These are phyloP conservation scores for Drosophila borborema DNA, from an alignment of 2,888 invertebrate genomes.

Conservation along the genomic window DNA sequence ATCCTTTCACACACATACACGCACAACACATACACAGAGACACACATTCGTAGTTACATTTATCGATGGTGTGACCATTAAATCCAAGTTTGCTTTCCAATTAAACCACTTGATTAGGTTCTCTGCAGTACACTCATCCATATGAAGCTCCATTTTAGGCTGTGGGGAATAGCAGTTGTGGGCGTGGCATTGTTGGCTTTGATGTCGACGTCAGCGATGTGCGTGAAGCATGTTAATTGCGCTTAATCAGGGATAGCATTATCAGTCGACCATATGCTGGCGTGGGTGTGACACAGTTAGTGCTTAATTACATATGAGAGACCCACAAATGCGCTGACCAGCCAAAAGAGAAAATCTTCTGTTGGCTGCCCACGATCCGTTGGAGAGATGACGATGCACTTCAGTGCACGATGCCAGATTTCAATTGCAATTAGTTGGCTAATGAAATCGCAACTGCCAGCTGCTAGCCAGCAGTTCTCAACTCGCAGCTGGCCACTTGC, in stretches of 20 bases:
- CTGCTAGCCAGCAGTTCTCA: conserved; percentile 2
- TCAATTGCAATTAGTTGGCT: conserved; percentile 45
- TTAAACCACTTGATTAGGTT: conserved; percentile 79
- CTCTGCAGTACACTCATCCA: conserved; percentile 27
- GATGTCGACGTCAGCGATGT: conserved; percentile 58
- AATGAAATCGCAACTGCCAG: conserved; percentile 31
- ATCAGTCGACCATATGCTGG: conserved; percentile 24
- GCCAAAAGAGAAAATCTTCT: conserved; percentile 44
- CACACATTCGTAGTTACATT: conserved; percentile 34
- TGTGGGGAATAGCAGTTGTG: conserved; percentile 22
- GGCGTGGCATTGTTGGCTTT: conserved; percentile 45
- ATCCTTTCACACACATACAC: conserved; percentile 35
- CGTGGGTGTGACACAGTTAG: conserved; percentile 54
- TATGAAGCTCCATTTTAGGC: conserved; percentile 2
- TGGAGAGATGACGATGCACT: conserved; percentile 20
- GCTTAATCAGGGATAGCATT: conserved; percentile 67
- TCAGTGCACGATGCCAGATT: conserved; percentile 20
- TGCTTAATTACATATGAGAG: conserved; percentile 65
- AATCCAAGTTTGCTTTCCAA: conserved; percentile 78
- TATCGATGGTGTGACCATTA: conserved; percentile 69
- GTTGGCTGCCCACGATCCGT: conserved; percentile 31
- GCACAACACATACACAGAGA: neutral
- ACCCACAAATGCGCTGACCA: conserved; percentile 53
- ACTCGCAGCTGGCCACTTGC: neutral
- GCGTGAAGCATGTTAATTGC: conserved; percentile 75